phyloP scores from a whole-genome alignment of 2,888 invertebrate species.

The Crepidodera aurea region DNA sequence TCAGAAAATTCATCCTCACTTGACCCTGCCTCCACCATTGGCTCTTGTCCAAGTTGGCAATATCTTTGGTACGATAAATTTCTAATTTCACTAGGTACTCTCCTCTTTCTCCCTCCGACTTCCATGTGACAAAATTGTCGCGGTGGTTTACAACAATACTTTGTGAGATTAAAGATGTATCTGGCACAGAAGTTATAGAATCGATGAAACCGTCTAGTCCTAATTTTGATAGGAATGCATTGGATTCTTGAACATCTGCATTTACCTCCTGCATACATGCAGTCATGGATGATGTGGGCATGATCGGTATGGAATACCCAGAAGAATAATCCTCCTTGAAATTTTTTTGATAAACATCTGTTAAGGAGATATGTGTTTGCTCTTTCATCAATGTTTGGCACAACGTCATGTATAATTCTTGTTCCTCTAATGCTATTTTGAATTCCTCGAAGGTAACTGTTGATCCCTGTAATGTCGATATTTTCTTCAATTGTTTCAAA shows the following conservation, averaged over 20 bases:
- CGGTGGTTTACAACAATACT: conserved; percentile 9
- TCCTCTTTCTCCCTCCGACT: conserved; percentile 11
- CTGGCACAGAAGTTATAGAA: not conserved
- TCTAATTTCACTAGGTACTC: conserved; percentile 14
- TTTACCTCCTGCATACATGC: not conserved
- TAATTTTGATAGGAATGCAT: conserved; percentile 1
- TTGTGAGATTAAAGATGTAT: conserved; percentile 17
- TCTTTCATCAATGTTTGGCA: conserved; percentile 2
- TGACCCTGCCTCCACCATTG: conserved; percentile 28
- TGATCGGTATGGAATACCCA: conserved; percentile 21
- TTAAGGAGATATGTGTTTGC: not conserved
- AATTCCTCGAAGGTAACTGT: not conserved
- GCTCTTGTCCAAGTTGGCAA: conserved; percentile 13
- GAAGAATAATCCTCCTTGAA: conserved; percentile 1
- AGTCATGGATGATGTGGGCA: conserved; percentile 13
- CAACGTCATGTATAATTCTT: conserved; percentile 10
- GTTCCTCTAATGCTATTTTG: not conserved
- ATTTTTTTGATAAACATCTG: conserved; percentile 7
- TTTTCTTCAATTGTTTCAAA: not conserved
- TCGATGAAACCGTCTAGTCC: conserved; percentile 1
- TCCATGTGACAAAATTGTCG: not conserved
- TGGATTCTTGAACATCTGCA: conserved; percentile 14
- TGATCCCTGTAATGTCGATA: not conserved
- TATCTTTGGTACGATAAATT: conserved; percentile 19
- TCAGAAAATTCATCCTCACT: conserved; percentile 24